Conservation (phyloP, 2,888 invertebrate species). For the Patella pellucida region DNA sequence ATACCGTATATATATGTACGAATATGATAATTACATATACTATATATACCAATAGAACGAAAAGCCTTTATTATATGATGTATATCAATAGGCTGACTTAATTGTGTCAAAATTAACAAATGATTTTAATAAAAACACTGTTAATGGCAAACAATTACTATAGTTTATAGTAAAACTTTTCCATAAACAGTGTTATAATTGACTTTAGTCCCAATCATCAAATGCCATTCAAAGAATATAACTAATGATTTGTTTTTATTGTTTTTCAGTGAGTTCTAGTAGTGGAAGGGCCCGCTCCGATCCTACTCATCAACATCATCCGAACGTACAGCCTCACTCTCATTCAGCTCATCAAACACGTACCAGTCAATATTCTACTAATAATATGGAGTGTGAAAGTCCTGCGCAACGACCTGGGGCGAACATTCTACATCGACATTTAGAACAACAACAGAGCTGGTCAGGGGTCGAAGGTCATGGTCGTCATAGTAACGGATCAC, state of each 20-base stretch:
- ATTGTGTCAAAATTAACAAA: too few relatives aligned
- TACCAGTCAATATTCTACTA: constrained; percentile 37
- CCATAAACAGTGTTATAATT: too few relatives aligned
- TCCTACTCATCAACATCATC: constrained; percentile 71
- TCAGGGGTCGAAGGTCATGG: constrained; percentile 35
- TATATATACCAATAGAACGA: too few relatives aligned
- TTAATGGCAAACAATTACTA: too few relatives aligned
- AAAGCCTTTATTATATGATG: too few relatives aligned
- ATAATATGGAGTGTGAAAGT: constrained; percentile 62
- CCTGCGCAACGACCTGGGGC: constrained; percentile 38
- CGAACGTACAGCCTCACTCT: constrained; percentile 56
- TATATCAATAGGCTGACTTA: too few relatives aligned
- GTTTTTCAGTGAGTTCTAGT: constrained; percentile 54
- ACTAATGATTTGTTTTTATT: constrained; percentile 2
- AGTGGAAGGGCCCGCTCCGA: constrained; percentile 67
- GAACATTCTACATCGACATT: constrained; percentile 41
- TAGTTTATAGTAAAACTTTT: too few relatives aligned
- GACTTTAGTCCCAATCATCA: background rate
- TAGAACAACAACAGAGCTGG: constrained; percentile 46
- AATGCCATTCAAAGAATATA: too few relatives aligned
- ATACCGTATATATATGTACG: too few relatives aligned
- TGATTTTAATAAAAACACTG: too few relatives aligned
- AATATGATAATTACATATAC: too few relatives aligned
- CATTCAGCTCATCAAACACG: constrained; percentile 53
- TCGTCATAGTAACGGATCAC: constrained; percentile 44